Base-by-base conservation (phyloP, 1,140 invertebrate genomes). In the Wasmannia auropunctata region DNA sequence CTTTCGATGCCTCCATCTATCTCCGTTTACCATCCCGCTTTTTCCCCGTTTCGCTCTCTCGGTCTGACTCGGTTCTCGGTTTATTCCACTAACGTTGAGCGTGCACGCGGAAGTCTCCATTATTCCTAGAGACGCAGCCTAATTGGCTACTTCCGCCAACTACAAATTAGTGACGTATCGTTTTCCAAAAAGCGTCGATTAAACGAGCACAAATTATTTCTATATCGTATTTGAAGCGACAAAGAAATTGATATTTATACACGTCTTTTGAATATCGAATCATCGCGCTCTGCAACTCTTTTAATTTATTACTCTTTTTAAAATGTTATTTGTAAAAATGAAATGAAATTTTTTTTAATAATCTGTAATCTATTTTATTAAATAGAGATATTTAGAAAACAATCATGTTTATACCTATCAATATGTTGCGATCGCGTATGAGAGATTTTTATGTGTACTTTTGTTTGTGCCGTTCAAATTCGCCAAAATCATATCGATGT, bases 71-170 rank as follows among this genome's bases (percentile, higher is more conserved):
- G 65, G 22, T 60, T 40, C 43, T 51, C n/a, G 72, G 31, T 62
- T 85, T 65, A 60, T 77, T 65, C 46, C 54, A 86, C 84, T 77
- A 87, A 72, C 84, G 77, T 81, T 74, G 22, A 76, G 16, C 74
- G 56, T 62, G 43, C 22, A 76, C 58, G 22, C 60, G 40, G 43
- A 31, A 54, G 54, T 40, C 19, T n/a, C 65, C n/a, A n/a, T n/a
- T n/a, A 85, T 49, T 51, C 14, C 40, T 80, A 62, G n/a, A 89
- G 54, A 62, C 79, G 77, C 76, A 22, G 49, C 14, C 75, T 89
- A 90, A 89, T 89, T 89, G 80, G 54, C 62, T 74, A 46, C 22
- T 65, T 58, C 54, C 43, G 58, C 34, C 40, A 49, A 87, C 16
- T 56, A 10, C 34, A 69, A 87, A 83, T 37, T 67, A 51, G 70